Evolutionary conservation across 2,888 invertebrate genomes (phyloP).

Genomic region (Gasteruption jaculator): DNA sequence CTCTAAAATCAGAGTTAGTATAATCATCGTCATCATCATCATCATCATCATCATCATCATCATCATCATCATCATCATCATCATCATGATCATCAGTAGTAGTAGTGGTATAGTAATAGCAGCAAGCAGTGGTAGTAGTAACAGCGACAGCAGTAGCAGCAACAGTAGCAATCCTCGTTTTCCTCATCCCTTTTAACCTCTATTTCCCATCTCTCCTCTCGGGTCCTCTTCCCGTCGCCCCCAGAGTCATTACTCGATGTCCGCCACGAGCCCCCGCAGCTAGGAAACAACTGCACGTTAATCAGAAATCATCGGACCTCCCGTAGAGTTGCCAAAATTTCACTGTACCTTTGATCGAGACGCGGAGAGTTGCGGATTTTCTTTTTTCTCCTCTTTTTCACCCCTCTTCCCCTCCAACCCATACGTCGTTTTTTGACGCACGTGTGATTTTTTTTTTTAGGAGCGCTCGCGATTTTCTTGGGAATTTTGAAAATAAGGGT

Average conservation of each 20-base stretch:
- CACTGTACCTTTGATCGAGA: too few relatives aligned
- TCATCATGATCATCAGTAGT: slow-evolving; percentile 19
- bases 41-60: slow-evolving; percentile 23
- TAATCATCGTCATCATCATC: slow-evolving; percentile 38
- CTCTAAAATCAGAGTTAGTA: slow-evolving; percentile 41
- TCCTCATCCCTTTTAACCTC: slow-evolving; percentile 22
- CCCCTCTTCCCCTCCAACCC: too few relatives aligned
- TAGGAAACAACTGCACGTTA: slow-evolving; percentile 49
- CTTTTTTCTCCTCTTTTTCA: too few relatives aligned
- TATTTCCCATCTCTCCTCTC: slow-evolving; percentile 17
- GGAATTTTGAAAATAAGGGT: too few relatives aligned
- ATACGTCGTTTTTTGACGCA: too few relatives aligned
- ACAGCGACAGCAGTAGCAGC: slow-evolving; percentile 36
- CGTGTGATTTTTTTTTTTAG: too few relatives aligned
- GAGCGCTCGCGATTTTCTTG: too few relatives aligned
- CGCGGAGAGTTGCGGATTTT: too few relatives aligned
- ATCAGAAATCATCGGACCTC: slow-evolving; percentile 49
- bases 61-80: slow-evolving; percentile 29
- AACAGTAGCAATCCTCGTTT: slow-evolving; percentile 21
- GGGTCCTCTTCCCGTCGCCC: slow-evolving; percentile 36
- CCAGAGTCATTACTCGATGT: slow-evolving; percentile 51
- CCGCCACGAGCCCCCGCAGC: slow-evolving; percentile 41
- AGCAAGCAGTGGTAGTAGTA: slow-evolving; percentile 42
- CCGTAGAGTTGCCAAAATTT: too few relatives aligned
- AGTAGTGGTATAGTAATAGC: too few relatives aligned